Evolutionary conservation across 1,140 invertebrate species (phyloP), one percentile per base, ranked within the genome.

Genomic region (Samia ricini): DNA sequence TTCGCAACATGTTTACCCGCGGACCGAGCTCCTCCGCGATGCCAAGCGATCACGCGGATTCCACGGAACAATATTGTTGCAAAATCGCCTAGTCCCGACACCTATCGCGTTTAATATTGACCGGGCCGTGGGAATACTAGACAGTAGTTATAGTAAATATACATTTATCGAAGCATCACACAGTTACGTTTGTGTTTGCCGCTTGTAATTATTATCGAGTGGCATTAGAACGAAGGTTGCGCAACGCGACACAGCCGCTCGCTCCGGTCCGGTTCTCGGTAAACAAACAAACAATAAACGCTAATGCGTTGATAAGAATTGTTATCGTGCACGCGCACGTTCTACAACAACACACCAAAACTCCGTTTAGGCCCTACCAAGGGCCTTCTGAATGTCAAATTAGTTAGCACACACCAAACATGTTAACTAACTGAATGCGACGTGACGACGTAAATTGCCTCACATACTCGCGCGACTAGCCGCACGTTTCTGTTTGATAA

Each of bases 1-100:
- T 83, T 87, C 82, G 79, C 76, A 85, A 83, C 62, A 48, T 79
- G 76, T 82, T 83, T 80, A 83, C 81, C 70, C 76, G 63, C 66
- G 64, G 60, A 72, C 63, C 63, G 50, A 63, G 56, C 56, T 52
- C 29, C 68, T 63, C 61, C 79, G 81, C 79, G 77, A 81, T 82
- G 73, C 71, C 66, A 66, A 69, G 68, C 61, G 72, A 74, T 82
- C 82, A 80, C 81, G 77, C 55, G 36, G 65, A 42, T 42, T 42
- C 33, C 33, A 26, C 23, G 26, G 26, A 57, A 36, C 18, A 15
- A 24, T 8, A n/a, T 18, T 8, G 65, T 78, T 81, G 74, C 76
- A 77, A 83, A 83, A 81, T 69, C 51, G n/a, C 19, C 61, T 56
- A 23, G 48, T 77, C 33, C 23, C 69, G 59, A 68, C 68, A 72